Evolutionary conservation across 2,797 vertebrate species (phyloP).

Genomic region (Manis crassicaudata): DNA sequence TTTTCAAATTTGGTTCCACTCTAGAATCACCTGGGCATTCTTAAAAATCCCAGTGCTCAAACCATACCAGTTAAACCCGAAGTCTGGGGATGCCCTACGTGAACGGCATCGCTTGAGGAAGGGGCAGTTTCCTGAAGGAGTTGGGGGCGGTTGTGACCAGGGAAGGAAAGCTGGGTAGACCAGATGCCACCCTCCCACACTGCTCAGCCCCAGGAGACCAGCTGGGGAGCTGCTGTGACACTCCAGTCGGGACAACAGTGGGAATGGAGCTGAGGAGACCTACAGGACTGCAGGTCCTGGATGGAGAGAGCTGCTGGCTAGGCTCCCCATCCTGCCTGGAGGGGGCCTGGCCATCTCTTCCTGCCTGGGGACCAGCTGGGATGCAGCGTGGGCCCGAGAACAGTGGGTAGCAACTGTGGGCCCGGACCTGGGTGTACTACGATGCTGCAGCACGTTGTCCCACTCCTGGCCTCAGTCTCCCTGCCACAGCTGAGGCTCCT

Average conservation of each 20-base stretch:
- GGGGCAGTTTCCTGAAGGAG: neutral
- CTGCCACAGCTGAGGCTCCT: neutral
- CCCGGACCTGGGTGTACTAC: neutral
- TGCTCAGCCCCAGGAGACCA: rapidly evolving
- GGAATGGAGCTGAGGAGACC: neutral
- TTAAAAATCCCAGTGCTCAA: neutral
- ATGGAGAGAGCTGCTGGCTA: rapidly evolving
- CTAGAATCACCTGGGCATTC: neutral
- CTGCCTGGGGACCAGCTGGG: neutral
- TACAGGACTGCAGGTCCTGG: neutral
- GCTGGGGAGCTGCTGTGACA: rapidly evolving
- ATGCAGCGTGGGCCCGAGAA: neutral
- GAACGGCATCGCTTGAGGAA: neutral
- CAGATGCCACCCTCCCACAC: neutral
- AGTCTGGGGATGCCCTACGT: neutral
- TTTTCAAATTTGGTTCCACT: neutral
- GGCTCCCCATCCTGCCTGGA: too few species aligned
- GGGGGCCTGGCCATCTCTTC: neutral
- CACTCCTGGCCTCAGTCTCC: neutral
- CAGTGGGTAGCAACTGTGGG: neutral
- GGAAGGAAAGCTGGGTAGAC: neutral
- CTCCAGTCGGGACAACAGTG: neutral
- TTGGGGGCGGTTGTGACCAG: too few species aligned
- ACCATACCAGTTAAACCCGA: neutral
- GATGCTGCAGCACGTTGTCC: rapidly evolving